Conservation (phyloP, 2,113 vertebrate genomes). For the Passer montanus region DNA sequence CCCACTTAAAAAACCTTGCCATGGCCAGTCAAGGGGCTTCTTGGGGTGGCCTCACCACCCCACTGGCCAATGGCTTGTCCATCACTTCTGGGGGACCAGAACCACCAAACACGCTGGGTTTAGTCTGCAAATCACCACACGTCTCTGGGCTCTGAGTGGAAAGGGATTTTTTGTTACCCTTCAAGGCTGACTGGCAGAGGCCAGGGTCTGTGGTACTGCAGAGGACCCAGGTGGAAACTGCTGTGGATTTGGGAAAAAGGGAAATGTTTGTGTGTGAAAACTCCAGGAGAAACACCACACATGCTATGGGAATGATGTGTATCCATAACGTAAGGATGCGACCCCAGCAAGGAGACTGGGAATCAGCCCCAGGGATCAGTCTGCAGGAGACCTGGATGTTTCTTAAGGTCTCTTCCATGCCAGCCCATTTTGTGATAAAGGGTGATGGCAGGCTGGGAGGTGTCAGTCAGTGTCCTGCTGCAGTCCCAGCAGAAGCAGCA, state of each 20-base stretch:
- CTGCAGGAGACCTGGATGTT: background rate
- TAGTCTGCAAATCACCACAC: background rate
- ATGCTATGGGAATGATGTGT: fast-evolving
- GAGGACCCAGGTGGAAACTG: background rate
- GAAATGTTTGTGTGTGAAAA: background rate
- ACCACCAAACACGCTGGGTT: fast-evolving
- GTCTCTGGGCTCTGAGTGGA: background rate
- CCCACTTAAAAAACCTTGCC: background rate
- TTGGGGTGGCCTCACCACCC: fast-evolving
- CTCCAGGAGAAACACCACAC: background rate
- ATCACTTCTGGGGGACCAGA: background rate
- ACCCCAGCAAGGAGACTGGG: fast-evolving
- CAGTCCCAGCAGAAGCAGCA: background rate
- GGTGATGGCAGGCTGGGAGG: fast-evolving
- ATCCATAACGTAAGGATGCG: fast-evolving
- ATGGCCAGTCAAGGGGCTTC: background rate
- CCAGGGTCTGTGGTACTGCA: background rate
- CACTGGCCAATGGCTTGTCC: fast-evolving
- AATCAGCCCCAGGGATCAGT: background rate
- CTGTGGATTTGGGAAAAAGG: background rate
- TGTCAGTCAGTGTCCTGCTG: background rate
- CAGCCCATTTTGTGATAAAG: background rate
- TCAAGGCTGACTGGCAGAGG: background rate
- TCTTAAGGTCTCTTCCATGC: background rate
- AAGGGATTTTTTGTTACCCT: background rate